Evolutionary conservation across 2,888 invertebrate genomes (phyloP).

Genomic region (Tinea semifulvella): DNA sequence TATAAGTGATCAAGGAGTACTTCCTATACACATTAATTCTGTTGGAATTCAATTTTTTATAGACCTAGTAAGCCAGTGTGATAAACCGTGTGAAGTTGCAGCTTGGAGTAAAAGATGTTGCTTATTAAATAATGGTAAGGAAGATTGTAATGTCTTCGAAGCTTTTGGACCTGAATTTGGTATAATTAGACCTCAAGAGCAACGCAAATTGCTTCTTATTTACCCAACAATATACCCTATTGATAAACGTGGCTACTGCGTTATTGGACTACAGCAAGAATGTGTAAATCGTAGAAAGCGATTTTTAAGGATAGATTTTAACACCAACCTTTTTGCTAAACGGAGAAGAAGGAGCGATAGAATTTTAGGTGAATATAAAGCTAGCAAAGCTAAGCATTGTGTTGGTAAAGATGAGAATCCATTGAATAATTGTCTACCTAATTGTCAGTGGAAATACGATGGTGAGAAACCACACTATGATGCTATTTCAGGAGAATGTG

Average conservation of each 20-base stretch:
- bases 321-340: constrained; percentile 12
- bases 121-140: constrained; percentile 30
- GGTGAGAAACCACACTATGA: constrained; percentile 36
- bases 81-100: constrained; percentile 27
- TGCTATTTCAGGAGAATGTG: constrained; percentile 27
- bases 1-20: constrained; percentile 40
- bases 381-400: constrained; percentile 23
- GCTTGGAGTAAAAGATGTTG: constrained; percentile 35
- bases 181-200: constrained; percentile 29
- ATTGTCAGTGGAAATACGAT: constrained; percentile 42
- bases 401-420: constrained; percentile 35
- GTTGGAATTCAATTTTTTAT: constrained; percentile 42
- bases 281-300: background rate
- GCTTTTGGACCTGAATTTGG: constrained; percentile 26
- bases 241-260: constrained; percentile 39
- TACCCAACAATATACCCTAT: constrained; percentile 36
- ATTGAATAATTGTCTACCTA: constrained; percentile 33
- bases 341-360: background rate
- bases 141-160: constrained; percentile 21
- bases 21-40: constrained; percentile 34
- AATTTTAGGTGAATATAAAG: constrained; percentile 1
- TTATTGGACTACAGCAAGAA: constrained; percentile 28
- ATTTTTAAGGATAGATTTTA: background rate
- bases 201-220: constrained; percentile 32
- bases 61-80: constrained; percentile 33